phyloP scores from a whole-genome alignment of 2,888 invertebrate species.

The Mythimna pallens region DNA sequence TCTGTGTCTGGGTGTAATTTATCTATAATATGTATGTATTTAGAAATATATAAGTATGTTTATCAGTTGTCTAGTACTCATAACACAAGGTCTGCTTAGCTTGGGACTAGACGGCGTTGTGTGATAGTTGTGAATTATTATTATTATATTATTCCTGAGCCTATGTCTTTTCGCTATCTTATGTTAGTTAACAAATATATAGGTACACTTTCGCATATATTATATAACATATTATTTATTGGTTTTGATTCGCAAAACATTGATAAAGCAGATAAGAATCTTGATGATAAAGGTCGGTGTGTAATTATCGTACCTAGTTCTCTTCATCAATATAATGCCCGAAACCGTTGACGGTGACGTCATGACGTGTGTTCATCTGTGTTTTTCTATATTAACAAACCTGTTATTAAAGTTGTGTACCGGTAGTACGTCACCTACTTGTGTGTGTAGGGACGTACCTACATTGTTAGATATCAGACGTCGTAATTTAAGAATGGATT shows the following conservation, averaged over 20 bases:
- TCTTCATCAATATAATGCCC: background rate
- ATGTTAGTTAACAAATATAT: background rate
- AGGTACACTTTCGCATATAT: background rate
- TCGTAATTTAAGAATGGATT: background rate
- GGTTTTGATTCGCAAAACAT: conserved; percentile 4
- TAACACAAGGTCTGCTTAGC: no score
- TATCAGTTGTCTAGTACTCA: no score
- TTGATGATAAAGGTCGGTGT: background rate
- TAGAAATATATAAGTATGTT: no score
- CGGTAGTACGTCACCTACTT: background rate
- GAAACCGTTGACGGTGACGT: conserved; percentile 7
- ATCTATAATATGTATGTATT: no score
- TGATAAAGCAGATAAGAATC: background rate
- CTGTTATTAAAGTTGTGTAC: background rate
- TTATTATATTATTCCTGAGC: no score
- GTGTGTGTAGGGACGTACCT: background rate
- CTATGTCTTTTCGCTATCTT: no score
- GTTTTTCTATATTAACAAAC: background rate
- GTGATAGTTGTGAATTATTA: no score
- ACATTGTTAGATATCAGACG: background rate
- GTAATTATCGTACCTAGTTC: background rate
- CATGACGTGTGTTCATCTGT: conserved; percentile 1
- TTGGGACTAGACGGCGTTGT: no score
- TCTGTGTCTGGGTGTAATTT: no score
- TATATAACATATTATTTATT: background rate